These are phyloP conservation scores for Eulemur rufifrons DNA, from an alignment of 2,113 vertebrate genomes.

Conservation along the genomic window DNA sequence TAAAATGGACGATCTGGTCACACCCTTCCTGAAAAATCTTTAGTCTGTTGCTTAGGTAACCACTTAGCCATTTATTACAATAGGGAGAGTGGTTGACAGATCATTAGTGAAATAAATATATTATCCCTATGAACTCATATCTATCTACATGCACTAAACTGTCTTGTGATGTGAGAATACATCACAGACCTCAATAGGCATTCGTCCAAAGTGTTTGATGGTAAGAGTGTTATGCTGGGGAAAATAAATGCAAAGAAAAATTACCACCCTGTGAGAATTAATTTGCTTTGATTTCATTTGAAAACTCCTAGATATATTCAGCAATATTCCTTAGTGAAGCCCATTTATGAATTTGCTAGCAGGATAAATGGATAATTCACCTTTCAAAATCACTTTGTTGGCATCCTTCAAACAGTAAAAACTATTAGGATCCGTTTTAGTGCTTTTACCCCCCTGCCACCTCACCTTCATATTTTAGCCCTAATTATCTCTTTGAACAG, in stretches of 20 bases:
- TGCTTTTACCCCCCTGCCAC: not conserved
- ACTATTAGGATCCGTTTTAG: conserved; percentile 53
- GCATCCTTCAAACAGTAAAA: conserved; percentile 60
- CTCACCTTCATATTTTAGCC: not conserved
- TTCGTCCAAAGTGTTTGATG: conserved; percentile 22
- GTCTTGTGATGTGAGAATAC: conserved; percentile 64
- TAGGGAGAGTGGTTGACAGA: conserved; percentile 65
- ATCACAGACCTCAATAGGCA: conserved; percentile 50
- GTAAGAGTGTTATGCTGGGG: conserved; percentile 42
- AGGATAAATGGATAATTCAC: not conserved
- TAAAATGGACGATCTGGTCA: conserved; percentile 56
- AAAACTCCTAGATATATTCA: conserved; percentile 42
- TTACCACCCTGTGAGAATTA: conserved; percentile 50
- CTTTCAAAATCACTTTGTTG: conserved; percentile 52
- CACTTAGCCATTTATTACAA: conserved; percentile 74
- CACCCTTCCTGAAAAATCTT: conserved; percentile 37
- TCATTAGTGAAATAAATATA: conserved; percentile 81
- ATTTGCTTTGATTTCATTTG: conserved; percentile 70
- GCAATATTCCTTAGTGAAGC: not conserved
- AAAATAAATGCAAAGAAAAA: conserved; percentile 69
- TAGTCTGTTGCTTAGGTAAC: conserved; percentile 64
- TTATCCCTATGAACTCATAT: conserved; percentile 55
- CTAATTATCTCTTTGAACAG: conserved; percentile 43
- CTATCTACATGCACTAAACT: conserved; percentile 49
- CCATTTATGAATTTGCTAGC: conserved; percentile 32